These are phyloP conservation scores for Oryzias celebensis DNA, from an alignment of 2,113 vertebrate species.

Conservation along the genomic window DNA sequence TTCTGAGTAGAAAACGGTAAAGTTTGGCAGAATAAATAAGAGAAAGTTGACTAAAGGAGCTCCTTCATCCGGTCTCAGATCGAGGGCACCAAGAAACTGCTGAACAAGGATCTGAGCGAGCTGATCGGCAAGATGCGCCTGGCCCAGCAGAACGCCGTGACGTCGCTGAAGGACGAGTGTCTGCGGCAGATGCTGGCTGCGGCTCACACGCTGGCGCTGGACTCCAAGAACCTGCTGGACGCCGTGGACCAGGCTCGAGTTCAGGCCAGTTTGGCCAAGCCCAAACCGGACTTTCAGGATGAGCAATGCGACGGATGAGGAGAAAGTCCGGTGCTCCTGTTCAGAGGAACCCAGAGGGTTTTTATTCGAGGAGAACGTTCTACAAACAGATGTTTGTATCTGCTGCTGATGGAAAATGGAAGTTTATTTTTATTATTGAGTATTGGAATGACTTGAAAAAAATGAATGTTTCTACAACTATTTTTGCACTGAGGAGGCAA, in stretches of 20 bases:
- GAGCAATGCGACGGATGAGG: conserved; percentile 55
- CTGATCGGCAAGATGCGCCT: conserved; percentile 94
- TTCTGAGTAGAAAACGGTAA: too few species aligned
- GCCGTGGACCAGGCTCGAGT: conserved; percentile 93
- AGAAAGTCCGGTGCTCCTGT: background rate
- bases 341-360: background rate
- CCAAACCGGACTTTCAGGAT: conserved; percentile 69
- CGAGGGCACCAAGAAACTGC: conserved; percentile 90
- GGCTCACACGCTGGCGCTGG: conserved; percentile 90
- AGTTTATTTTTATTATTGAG: too few species aligned
- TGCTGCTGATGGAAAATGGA: too few species aligned
- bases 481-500: too few species aligned
- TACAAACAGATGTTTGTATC: too few species aligned
- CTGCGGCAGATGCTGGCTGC: conserved; percentile 90
- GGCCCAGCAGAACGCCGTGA: conserved; percentile 90
- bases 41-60: background rate
- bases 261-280: conserved; percentile 80
- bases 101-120: conserved; percentile 91
- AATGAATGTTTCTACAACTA: too few species aligned
- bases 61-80: conserved; percentile 46
- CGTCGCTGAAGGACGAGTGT: conserved; percentile 89
- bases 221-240: conserved; percentile 94
- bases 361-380: too few species aligned
- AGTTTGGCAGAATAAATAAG: background rate
- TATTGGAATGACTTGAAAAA: too few species aligned